Evolutionary conservation across 1,140 invertebrate species (phyloP), one percentile per base, ranked within the genome.

Genomic region (Eufriesea mexicana): DNA sequence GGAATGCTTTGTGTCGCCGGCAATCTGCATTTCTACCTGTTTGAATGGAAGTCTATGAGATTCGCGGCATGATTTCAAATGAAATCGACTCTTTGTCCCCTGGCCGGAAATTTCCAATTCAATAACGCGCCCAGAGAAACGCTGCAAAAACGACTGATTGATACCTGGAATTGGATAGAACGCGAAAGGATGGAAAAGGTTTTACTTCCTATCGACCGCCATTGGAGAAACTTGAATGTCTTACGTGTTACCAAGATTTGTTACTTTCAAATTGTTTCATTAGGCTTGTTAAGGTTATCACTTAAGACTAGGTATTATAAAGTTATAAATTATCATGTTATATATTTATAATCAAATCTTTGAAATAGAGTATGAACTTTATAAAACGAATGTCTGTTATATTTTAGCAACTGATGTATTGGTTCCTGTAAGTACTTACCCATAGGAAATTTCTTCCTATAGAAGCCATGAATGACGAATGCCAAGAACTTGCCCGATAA

Each of bases 1-100:
- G 93, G 93, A 94, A 94, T 94, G 93, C 93, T 94, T 94, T 94
- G 92, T 88, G 87, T 85, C 84, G 76, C 86, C 84, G 87, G 70
- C 79, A 67, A 75, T 75, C 86, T 85, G 86, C 86, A 83, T 85
- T 82, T 88, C 83, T 77, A 85, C 78, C 86, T 76, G 78, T 78
- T 54, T 47, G 78, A 82, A 79, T 67, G 83, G 62, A 88, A 45
- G 78, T 85, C 78, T 85, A 80, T 72, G 79, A 82, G 72, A 86
- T 68, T 18, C 74, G 68, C 49, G 72, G 45, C 72, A 81, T 77
- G 79, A 87, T 87, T 80, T 74, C 73, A 67, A 87, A 82, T 77
- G 75, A 84, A 86, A 84, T 78, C 73, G n/a, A 61, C 62, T 73
- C 78, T 57, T 80, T 84, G 76, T 79, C 78, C 68, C 61, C 61